Evolutionary conservation across 2,888 invertebrate genomes (phyloP), one percentile per base, ranked within the genome.

Genomic region (Priocnemis perturbator): DNA sequence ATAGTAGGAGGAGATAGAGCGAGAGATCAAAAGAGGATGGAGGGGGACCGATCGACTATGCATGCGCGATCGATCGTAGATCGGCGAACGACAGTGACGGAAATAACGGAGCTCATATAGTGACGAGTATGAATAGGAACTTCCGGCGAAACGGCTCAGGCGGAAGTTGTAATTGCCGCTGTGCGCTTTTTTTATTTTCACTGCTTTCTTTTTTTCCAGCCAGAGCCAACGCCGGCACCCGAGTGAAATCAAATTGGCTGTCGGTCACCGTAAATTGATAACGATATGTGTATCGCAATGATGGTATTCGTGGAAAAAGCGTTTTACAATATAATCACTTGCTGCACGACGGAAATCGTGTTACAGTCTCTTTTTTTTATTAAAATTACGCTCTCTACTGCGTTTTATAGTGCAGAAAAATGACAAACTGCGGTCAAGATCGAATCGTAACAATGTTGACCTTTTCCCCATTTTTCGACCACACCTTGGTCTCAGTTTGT

Each of bases 61-160:
- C 14, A 37, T 9, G 37, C 37, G 37, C 37, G 37, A 37, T 37
- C 37, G 37, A 37, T 50, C 50, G 50, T 50, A 19, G 50, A 50
- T 19, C 50, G 50, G 7, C 50, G 50, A 50, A 50, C 69, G 58
- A 76, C 76, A 81, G 50, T 19, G 50, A 76, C 78, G 79, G 81
- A 80, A 79, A 72, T 71, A 81, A 77, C 77, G 74, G 75, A 75
- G 78, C 64, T 77, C 76, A 71, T 74, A 79, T 74, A 79, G 79
- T 76, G 79, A 79, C 77, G 78, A 70, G 78, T 78, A 76, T 77
- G 83, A 81, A 83, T 81, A 76, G 81, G 67, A 64, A 78, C 82
- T 81, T 84, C 84, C 82, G 79, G 76, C 60, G 5, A 17, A 4
- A 73, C 62, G 67, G 67, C 72, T 71, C 53, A 79, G 81, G 52